Conservation (phyloP, 2,113 vertebrate genomes). For the Ctenomys sociabilis region DNA sequence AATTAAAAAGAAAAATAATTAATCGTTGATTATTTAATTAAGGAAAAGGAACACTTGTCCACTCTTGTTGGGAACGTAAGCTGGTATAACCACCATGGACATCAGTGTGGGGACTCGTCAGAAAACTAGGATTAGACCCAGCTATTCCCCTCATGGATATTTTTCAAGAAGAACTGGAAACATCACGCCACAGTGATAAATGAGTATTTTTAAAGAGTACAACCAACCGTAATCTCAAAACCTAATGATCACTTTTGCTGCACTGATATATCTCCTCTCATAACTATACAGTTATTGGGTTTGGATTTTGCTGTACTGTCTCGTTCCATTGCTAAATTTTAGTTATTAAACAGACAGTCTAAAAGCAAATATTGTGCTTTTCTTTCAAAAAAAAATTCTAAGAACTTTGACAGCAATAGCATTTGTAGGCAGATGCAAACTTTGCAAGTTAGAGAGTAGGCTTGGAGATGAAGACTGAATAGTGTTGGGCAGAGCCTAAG, state of each 20-base stretch:
- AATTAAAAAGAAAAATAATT: no score
- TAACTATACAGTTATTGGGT: background rate
- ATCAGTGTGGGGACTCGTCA: no score
- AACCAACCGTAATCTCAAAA: conserved; percentile 23
- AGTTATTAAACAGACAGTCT: background rate
- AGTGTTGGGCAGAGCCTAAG: background rate
- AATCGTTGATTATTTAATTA: no score
- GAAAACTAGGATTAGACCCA: no score
- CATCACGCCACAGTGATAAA: background rate
- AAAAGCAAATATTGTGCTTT: background rate
- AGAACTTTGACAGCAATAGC: background rate
- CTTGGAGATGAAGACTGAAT: background rate
- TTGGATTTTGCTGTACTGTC: background rate
- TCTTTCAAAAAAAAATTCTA: background rate
- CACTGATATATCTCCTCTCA: background rate
- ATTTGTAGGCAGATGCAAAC: background rate
- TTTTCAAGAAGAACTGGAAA: no score
- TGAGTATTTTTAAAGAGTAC: background rate
- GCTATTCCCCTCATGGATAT: no score
- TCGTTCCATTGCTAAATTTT: conserved; percentile 12
- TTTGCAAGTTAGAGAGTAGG: background rate
- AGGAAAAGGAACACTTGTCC: no score
- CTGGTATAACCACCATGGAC: no score
- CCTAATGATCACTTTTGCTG: background rate
- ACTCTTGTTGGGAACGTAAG: no score